Percentiles rank a stretch among this genome's conserved stretches.
These are phyloP conservation scores for Umimayanthus kanabou DNA, from an alignment of 92 coral and sea anemone genomes.

Conservation along the genomic window DNA sequence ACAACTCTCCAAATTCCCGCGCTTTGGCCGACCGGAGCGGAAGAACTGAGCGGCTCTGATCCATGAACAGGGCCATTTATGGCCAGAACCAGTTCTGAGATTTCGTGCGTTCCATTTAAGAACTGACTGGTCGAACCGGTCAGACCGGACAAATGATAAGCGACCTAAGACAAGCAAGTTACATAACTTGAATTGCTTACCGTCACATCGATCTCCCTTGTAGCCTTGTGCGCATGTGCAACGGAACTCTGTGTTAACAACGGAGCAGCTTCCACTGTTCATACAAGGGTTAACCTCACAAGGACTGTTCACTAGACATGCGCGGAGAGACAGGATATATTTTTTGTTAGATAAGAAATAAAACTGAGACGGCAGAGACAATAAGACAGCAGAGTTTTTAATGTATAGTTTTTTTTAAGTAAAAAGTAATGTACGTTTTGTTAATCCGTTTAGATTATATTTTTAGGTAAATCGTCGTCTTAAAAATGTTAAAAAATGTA, in stretches of 20 bases:
- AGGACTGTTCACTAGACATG: constrained; percentile 13
- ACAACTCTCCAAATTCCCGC: too few species aligned
- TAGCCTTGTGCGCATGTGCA: constrained; percentile 41
- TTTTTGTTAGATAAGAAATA: neutral
- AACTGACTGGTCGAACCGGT: too few species aligned
- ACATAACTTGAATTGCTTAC: neutral
- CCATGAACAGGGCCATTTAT: too few species aligned
- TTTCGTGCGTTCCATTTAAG: too few species aligned
- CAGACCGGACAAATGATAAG: too few species aligned
- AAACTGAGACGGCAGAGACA: neutral
- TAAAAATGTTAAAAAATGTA: too few species aligned
- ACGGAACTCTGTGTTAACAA: constrained; percentile 26
- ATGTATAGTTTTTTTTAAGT: neutral
- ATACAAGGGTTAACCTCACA: constrained; percentile 40
- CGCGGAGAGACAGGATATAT: neutral
- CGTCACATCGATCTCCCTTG: constrained; percentile 37
- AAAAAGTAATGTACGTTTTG: neutral
- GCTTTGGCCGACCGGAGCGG: too few species aligned
- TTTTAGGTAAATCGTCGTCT: neutral
- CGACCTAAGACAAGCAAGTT: too few species aligned
- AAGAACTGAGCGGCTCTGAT: too few species aligned
- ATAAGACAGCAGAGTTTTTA: neutral
- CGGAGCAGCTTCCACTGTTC: constrained; percentile 34
- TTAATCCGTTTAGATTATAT: neutral
- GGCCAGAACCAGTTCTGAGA: too few species aligned